phyloP scores from a whole-genome alignment of 2,797 vertebrate genomes.

The Falco novaeseelandiae region DNA sequence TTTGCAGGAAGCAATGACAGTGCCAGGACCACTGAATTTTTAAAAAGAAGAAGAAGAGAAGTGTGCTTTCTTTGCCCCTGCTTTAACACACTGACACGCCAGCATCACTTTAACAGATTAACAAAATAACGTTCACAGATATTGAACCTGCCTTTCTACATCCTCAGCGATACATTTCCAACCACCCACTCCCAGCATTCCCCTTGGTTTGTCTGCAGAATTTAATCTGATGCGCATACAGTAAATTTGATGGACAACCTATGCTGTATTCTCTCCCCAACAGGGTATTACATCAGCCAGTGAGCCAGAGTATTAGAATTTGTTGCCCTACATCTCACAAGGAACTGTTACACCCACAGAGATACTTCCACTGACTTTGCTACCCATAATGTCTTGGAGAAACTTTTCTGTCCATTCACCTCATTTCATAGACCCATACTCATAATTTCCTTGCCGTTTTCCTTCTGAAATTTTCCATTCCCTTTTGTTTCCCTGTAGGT shows the following conservation, averaged over 20 bases:
- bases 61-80: neutral
- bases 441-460: neutral
- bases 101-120: neutral
- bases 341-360: neutral
- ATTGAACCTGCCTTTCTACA: slow-evolving; percentile 13
- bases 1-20: slow-evolving; percentile 17
- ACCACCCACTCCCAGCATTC: neutral
- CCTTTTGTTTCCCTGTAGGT: neutral
- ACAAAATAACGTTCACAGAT: neutral
- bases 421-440: neutral
- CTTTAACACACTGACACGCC: neutral
- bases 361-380: neutral
- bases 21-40: slow-evolving; percentile 47
- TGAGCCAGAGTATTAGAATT: neutral
- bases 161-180: neutral
- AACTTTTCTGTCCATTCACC: neutral
- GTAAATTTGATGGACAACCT: slow-evolving; percentile 1
- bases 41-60: neutral
- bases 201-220: neutral
- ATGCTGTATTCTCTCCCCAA: neutral
- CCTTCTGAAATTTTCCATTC: neutral
- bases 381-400: neutral
- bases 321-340: neutral
- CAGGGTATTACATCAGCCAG: neutral
- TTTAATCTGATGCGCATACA: neutral